Conservation (phyloP, 1,140 invertebrate species). For the Yoshiicerus persimilis region DNA sequence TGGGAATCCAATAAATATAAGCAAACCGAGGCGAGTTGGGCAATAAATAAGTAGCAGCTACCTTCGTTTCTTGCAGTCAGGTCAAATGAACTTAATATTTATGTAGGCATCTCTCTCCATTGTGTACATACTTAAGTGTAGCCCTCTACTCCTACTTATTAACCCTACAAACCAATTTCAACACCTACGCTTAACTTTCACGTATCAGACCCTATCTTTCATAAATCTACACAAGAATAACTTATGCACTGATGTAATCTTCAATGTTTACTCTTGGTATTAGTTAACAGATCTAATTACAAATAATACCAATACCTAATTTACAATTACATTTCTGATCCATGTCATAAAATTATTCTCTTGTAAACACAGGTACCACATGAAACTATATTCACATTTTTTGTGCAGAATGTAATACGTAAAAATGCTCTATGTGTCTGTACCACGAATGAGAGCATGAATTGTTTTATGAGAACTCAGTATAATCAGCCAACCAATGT, state of each 20-base stretch:
- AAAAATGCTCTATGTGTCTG: too few species aligned
- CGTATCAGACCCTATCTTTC: not conserved
- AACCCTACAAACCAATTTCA: not conserved
- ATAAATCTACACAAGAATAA: not conserved
- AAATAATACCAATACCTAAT: not conserved
- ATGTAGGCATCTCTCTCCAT: too few species aligned
- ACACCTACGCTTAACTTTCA: not conserved
- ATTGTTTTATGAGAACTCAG: too few species aligned
- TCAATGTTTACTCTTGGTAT: not conserved
- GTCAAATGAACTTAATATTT: not conserved
- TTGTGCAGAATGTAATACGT: too few species aligned
- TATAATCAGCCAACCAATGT: not conserved
- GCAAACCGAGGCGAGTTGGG: not conserved
- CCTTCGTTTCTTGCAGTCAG: not conserved
- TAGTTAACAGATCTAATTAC: not conserved
- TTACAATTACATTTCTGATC: not conserved
- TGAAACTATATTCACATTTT: too few species aligned
- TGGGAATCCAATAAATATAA: not conserved
- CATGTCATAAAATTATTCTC: not conserved
- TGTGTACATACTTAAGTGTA: not conserved
- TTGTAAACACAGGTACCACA: not conserved
- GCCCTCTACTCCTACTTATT: not conserved
- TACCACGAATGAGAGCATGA: too few species aligned
- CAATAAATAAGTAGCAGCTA: not conserved
- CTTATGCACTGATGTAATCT: not conserved